Evolutionary conservation across 1,140 invertebrate genomes (phyloP).

Genomic region (Eumaeus atala): DNA sequence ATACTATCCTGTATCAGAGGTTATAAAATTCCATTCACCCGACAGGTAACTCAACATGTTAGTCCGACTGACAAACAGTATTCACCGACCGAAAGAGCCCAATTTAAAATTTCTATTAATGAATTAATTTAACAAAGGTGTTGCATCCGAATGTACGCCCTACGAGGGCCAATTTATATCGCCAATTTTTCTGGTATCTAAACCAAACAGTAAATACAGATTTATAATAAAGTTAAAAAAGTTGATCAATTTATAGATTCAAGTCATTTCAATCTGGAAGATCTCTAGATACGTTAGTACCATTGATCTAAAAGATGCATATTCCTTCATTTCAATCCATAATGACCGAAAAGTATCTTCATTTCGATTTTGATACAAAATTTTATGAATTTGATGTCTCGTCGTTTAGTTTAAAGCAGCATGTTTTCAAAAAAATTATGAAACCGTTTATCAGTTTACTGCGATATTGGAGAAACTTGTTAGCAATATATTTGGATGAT

Average conservation of each 20-base stretch:
- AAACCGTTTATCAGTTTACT: no score
- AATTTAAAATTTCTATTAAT: background rate
- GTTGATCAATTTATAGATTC: background rate
- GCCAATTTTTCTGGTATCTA: background rate
- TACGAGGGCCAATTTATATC: background rate
- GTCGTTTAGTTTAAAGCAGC: no score
- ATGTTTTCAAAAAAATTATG: no score
- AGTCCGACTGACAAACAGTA: no score
- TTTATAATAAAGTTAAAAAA: background rate
- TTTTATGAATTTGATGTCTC: no score
- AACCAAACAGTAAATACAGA: background rate
- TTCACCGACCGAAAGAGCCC: background rate
- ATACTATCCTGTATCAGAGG: conserved; percentile 5
- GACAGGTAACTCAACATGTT: background rate
- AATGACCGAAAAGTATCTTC: no score
- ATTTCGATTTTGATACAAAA: no score
- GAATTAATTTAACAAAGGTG: background rate
- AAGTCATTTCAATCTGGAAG: background rate
- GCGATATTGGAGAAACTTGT: no score
- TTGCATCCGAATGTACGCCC: background rate
- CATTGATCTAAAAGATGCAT: background rate
- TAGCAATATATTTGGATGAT: no score
- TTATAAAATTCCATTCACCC: conserved; percentile 13
- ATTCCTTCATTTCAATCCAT: background rate
- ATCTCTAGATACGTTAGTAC: background rate